Conservation (phyloP, 92 coral and sea anemone species). For the Porites divaricata region DNA sequence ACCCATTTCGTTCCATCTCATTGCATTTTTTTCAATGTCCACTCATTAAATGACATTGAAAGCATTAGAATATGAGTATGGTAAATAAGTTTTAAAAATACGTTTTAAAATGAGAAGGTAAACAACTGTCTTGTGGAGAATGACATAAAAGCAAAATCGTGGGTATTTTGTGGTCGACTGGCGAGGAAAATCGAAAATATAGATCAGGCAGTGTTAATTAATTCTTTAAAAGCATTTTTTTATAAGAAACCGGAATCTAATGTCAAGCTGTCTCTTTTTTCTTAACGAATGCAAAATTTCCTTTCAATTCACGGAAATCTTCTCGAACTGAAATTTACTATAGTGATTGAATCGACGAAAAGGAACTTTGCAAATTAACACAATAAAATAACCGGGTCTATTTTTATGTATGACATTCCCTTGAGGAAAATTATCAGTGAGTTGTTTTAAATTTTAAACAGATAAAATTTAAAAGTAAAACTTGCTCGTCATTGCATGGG, state of each 20-base stretch:
- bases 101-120: constrained; percentile 9
- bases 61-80: constrained; percentile 23
- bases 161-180: not conserved
- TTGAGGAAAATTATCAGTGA: not conserved
- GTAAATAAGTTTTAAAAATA: constrained; percentile 20
- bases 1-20: not conserved
- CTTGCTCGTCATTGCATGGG: not conserved
- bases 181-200: not conserved
- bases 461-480: not conserved
- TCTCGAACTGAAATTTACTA: not conserved
- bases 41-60: constrained; percentile 14
- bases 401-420: not conserved
- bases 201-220: constrained; percentile 13
- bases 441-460: not conserved
- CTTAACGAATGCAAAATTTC: not conserved
- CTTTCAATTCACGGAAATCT: not conserved
- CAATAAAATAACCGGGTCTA: not conserved
- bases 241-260: constrained; percentile 28
- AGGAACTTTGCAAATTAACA: not conserved
- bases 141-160: not conserved
- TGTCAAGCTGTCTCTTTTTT: not conserved
- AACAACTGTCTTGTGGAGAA: constrained; percentile 35
- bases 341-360: not conserved
- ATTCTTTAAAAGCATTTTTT: constrained; percentile 9
- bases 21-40: too few species aligned